Conservation (phyloP, 2,797 vertebrate genomes). For the Florisuga fusca region DNA sequence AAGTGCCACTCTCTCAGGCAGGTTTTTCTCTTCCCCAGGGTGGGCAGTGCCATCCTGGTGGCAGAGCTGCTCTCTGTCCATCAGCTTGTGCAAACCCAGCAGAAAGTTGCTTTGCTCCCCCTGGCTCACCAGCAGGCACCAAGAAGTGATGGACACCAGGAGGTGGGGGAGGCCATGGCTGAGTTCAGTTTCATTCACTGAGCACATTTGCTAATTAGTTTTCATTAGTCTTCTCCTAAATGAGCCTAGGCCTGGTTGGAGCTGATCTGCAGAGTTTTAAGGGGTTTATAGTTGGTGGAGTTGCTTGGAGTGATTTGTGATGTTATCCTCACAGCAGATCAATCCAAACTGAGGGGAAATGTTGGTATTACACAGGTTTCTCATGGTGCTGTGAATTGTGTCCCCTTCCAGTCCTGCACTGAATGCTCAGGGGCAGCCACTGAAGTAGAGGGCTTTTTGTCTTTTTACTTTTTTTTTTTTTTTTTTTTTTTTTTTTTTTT, state of each 20-base stretch:
- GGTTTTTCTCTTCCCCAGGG: background rate
- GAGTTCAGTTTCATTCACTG: background rate
- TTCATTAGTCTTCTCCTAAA: constrained; percentile 24
- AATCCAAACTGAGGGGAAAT: constrained; percentile 27
- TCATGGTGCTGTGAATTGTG: background rate
- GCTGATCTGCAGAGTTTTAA: background rate
- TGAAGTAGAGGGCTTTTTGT: background rate
- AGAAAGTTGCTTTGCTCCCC: background rate
- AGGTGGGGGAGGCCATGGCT: background rate
- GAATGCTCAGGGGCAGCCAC: background rate
- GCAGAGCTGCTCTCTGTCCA: background rate
- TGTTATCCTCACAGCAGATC: constrained; percentile 25
- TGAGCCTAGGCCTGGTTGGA: background rate
- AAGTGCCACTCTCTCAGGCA: background rate
- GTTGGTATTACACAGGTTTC: background rate
- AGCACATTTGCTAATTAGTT: constrained; percentile 31
- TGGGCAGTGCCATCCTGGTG: background rate
- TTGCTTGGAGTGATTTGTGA: background rate
- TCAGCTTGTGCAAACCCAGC: background rate
- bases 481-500: constrained; percentile 17
- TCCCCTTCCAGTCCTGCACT: background rate
- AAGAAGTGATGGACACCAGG: background rate
- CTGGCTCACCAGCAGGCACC: background rate
- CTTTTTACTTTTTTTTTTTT: background rate
- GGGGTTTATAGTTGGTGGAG: background rate